Evolutionary conservation across 2,888 invertebrate genomes (phyloP).

Genomic region (Anodontia alba): DNA sequence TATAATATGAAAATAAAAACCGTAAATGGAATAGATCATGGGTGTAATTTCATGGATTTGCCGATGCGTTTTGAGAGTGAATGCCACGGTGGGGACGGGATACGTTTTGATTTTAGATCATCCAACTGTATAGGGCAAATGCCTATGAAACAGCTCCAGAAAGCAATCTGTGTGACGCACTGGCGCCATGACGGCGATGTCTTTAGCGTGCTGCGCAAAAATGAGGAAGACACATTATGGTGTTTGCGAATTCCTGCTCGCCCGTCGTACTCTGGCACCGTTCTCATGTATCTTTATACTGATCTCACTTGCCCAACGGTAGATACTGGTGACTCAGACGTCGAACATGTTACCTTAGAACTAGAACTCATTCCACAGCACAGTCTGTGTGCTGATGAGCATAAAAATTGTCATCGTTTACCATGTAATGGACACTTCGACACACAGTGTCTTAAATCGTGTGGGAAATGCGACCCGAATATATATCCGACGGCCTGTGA

Average conservation of each 20-base stretch:
- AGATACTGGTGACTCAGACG: slow-evolving; percentile 2
- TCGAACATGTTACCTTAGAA: slow-evolving; percentile 61
- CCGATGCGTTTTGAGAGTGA: slow-evolving; percentile 81
- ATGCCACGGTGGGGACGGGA: slow-evolving; percentile 78
- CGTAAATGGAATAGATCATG: slow-evolving; percentile 61
- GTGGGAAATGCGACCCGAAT: slow-evolving; percentile 68
- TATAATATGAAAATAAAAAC: slow-evolving; percentile 77
- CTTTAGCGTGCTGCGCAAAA: slow-evolving; percentile 66
- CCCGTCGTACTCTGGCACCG: slow-evolving; percentile 28
- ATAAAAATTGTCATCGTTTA: slow-evolving; percentile 67
- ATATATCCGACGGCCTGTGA: slow-evolving; percentile 65
- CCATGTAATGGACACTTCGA: slow-evolving; percentile 67
- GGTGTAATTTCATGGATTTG: slow-evolving; percentile 76
- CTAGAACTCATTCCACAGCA: slow-evolving; percentile 63
- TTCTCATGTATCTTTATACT: slow-evolving; percentile 64
- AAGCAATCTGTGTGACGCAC: slow-evolving; percentile 68
- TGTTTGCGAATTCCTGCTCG: slow-evolving; percentile 69
- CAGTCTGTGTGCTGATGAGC: slow-evolving; percentile 78
- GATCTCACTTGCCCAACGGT: slow-evolving; percentile 65
- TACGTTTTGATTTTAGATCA: slow-evolving; percentile 73
- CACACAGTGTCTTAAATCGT: slow-evolving; percentile 76
- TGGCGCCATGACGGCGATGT: slow-evolving; percentile 70
- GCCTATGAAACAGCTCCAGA: slow-evolving; percentile 67
- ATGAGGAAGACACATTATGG: slow-evolving; percentile 64
- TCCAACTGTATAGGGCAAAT: slow-evolving; percentile 66